Percentiles rank a stretch among this genome's conserved stretches.
Conservation (phyloP, 2,888 invertebrate genomes). For the Eupithecia insigniata region DNA sequence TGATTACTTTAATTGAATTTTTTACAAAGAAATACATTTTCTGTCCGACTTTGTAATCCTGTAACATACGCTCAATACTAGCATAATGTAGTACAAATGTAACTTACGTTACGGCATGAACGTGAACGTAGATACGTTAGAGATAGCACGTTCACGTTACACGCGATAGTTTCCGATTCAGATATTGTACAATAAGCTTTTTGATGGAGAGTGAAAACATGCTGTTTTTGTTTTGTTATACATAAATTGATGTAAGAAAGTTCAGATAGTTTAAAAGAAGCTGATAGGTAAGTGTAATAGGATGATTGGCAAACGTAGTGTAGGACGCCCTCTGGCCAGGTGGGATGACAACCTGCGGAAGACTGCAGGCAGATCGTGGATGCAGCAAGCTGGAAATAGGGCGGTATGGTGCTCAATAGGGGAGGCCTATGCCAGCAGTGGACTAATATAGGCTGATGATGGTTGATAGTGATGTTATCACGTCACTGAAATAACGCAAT, state of each 20-base stretch:
- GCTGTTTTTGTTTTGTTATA: neutral
- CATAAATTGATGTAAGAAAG: neutral
- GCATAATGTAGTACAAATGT: conserved; percentile 16
- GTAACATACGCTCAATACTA: neutral
- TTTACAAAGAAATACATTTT: neutral
- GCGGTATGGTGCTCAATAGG: no score
- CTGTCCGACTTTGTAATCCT: conserved; percentile 9
- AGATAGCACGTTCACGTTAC: conserved; percentile 20
- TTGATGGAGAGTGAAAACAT: conserved; percentile 12
- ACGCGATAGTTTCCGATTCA: conserved; percentile 19
- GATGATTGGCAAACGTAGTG: no score
- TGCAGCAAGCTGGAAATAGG: no score
- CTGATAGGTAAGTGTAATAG: neutral
- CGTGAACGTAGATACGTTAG: conserved; percentile 30
- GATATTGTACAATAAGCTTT: conserved; percentile 10
- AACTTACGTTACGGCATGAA: conserved; percentile 24
- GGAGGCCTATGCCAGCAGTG: no score
- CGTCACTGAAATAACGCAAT: no score
- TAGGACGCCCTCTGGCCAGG: no score
- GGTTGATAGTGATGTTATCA: no score
- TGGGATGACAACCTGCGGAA: no score
- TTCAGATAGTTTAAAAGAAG: neutral
- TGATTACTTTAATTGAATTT: neutral
- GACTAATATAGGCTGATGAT: no score
- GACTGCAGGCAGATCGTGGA: no score